These are phyloP conservation scores for Chalcosyrphus nemorum DNA, from an alignment of 2,888 invertebrate genomes.

Conservation along the genomic window DNA sequence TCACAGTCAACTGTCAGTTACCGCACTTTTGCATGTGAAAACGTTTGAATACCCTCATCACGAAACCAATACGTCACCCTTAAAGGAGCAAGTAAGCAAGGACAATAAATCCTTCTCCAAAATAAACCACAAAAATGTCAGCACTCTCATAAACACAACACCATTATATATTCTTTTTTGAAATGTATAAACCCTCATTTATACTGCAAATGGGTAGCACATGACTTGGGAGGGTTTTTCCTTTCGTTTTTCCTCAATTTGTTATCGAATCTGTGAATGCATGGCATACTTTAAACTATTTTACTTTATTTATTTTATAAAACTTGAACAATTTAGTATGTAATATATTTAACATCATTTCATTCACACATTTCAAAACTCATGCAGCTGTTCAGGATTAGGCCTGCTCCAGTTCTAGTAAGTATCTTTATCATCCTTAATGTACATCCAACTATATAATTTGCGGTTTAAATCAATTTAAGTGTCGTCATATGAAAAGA, in stretches of 20 bases:
- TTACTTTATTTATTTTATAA: too few species aligned
- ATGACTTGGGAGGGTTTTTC: slow-evolving; percentile 8
- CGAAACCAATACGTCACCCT: not conserved
- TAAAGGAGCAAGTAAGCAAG: not conserved
- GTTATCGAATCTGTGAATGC: slow-evolving; percentile 18
- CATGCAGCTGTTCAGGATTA: slow-evolving; percentile 97
- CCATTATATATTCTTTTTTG: slow-evolving; percentile 12
- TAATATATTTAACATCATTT: slow-evolving; percentile 45
- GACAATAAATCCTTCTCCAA: slow-evolving; percentile 46
- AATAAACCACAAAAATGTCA: slow-evolving; percentile 31
- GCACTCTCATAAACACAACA: slow-evolving; percentile 26
- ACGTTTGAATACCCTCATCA: not conserved
- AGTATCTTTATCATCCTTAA: slow-evolving; percentile 85
- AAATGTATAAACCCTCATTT: slow-evolving; percentile 32
- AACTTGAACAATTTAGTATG: slow-evolving; percentile 11
- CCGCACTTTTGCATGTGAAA: not conserved
- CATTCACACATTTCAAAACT: slow-evolving; percentile 57
- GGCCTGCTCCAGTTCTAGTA: slow-evolving; percentile 99
- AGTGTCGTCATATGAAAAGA: not conserved
- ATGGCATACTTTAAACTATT: slow-evolving; percentile 22
- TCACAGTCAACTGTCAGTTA: not conserved
- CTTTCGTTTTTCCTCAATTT: not conserved
- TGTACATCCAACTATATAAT: not conserved
- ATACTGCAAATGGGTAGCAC: slow-evolving; percentile 29
- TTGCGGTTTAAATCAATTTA: slow-evolving; percentile 11